Conservation (phyloP, 2,113 vertebrate species). For the Scomber japonicus region DNA sequence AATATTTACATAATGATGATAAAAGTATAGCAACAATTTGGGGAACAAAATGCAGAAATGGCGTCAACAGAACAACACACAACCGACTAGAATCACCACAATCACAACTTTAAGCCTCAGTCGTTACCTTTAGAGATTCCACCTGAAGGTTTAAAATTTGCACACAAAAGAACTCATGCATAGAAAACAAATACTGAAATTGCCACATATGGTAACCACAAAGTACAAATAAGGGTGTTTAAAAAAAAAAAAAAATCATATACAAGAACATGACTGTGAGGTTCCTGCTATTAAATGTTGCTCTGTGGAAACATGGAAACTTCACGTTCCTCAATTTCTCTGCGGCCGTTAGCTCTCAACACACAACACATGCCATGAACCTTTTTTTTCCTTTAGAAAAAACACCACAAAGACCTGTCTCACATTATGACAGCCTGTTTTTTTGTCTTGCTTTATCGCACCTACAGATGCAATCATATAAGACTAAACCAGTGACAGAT, state of each 20-base stretch:
- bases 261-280: constrained; percentile 35
- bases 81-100: constrained; percentile 57
- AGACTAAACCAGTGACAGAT: constrained; percentile 60
- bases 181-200: constrained; percentile 56
- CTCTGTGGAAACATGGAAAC: constrained; percentile 34
- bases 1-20: constrained; percentile 75
- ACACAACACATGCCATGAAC: constrained; percentile 22
- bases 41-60: constrained; percentile 57
- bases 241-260: constrained; percentile 29
- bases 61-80: constrained; percentile 59
- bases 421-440: constrained; percentile 29
- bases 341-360: constrained; percentile 9
- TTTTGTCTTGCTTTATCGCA: constrained; percentile 36
- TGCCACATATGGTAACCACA: constrained; percentile 61
- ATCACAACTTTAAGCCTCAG: constrained; percentile 61
- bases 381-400: neutral
- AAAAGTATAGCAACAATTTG: constrained; percentile 50
- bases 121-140: constrained; percentile 9
- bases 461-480: constrained; percentile 56
- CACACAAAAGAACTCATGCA: constrained; percentile 67
- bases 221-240: constrained; percentile 53
- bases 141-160: constrained; percentile 56
- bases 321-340: constrained; percentile 28
- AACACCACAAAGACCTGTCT: constrained; percentile 38
- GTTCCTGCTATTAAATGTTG: constrained; percentile 12